Evolutionary conservation across 2,797 vertebrate genomes (phyloP), one percentile per base, ranked within the genome.

Genomic region (Enteromius paludinosus): DNA sequence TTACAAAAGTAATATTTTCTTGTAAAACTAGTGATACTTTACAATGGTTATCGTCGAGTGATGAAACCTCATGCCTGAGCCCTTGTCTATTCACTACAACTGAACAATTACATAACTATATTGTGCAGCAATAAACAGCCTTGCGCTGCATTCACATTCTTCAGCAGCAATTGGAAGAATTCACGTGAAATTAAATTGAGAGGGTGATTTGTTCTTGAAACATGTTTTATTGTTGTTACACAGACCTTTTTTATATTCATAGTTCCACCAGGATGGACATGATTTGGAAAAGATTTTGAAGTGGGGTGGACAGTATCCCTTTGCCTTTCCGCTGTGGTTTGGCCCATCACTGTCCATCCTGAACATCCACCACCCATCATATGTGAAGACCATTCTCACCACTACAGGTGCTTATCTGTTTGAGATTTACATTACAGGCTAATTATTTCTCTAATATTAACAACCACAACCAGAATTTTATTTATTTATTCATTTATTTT

Each of bases 281-380:
- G 9, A 95, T 3, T 41, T 97, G 25, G 15, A 91, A 0, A 87
- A 66, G 25, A 0, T 90, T 0, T 0, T 92, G 23, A 86, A 86
- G 49, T 93, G 92, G 94, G 89, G 85, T 52, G 35, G 93, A 79
- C 49, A 92, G 35, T 96, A 96, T 62, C 96, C 95, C 0, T 92
- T 92, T 70, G 95, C 94, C 18, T 96, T 94, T 59, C 93, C 94
- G 7, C 0, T 94, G 2, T 97, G 95, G 96, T 66, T 96, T 85
- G 96, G 96, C 4, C 94, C 95, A 0, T 89, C 93, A 69, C 1
- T 92, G 9, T 87, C 90, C 68, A 2, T 87, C 78, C 73, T 98
- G 15, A 30, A 78, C 18, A 84, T 97, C 87, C 94, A 96, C 85
- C 96, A 99, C 81, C 96, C 97, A 14, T 95, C 96, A 76, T 98